Conservation (phyloP, 1,140 invertebrate genomes). For the Protaetia brevitarsis region DNA sequence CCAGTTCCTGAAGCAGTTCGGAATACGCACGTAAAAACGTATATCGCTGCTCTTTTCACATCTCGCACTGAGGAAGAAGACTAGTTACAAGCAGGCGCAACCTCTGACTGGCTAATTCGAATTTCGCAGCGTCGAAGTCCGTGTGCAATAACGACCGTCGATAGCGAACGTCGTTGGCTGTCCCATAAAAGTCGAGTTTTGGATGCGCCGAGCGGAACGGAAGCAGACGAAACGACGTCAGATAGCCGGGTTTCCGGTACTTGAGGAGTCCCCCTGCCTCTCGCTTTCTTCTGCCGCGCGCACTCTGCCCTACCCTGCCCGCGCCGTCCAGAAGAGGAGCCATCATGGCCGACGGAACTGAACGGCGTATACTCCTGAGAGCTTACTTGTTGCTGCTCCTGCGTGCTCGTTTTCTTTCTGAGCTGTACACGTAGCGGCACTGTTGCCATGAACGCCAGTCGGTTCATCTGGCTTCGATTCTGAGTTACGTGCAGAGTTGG, state of each 20-base stretch:
- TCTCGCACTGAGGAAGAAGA: neutral
- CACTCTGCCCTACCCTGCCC: neutral
- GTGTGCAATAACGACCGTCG: slow-evolving; percentile 7
- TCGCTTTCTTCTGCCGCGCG: neutral
- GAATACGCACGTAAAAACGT: no score
- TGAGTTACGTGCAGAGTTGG: no score
- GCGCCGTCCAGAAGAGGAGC: neutral
- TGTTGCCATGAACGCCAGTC: no score
- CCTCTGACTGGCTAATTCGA: neutral
- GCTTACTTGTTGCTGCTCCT: slow-evolving; percentile 7
- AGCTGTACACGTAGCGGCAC: neutral
- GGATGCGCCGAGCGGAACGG: slow-evolving; percentile 6
- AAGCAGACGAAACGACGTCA: slow-evolving; percentile 10
- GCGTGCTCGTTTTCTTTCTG: neutral
- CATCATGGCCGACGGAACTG: neutral
- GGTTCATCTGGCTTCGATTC: no score
- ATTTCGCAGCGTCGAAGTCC: neutral
- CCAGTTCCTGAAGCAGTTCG: no score
- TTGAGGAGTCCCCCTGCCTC: neutral
- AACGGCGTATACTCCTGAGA: slow-evolving; percentile 11
- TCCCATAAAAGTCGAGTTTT: slow-evolving; percentile 13
- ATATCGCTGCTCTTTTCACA: neutral
- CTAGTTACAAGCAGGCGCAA: neutral
- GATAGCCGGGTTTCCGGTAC: slow-evolving; percentile 3
- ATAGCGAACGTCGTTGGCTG: neutral